Evolutionary conservation across 2,888 invertebrate species (phyloP).

Genomic region (Ichneumon xanthorius): DNA sequence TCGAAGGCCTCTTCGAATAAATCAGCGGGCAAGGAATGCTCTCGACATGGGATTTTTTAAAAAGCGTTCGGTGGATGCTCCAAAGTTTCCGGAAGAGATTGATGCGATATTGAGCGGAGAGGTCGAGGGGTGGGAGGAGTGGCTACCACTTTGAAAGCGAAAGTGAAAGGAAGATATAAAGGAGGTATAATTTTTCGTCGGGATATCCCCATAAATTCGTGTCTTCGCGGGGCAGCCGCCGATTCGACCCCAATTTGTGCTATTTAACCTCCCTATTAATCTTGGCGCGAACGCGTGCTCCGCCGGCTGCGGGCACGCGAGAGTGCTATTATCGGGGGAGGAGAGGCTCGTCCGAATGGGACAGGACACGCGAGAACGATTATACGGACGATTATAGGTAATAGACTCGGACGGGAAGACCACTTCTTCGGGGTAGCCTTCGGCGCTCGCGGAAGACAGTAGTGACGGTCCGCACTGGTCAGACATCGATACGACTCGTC

Average conservation of each 20-base stretch:
- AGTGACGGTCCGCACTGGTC: background rate
- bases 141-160: background rate
- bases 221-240: background rate
- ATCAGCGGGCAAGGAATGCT: constrained; percentile 50
- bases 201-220: constrained; percentile 27
- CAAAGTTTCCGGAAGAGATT: constrained; percentile 26
- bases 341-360: constrained; percentile 9
- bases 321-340: constrained; percentile 52
- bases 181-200: constrained; percentile 32
- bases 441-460: background rate
- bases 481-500: background rate
- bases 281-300: constrained; percentile 36
- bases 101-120: background rate
- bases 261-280: constrained; percentile 61
- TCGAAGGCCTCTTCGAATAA: constrained; percentile 48
- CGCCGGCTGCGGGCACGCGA: constrained; percentile 14
- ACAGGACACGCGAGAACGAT: constrained; percentile 15
- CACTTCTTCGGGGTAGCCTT: background rate
- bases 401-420: background rate
- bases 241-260: constrained; percentile 56
- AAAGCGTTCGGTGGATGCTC: background rate
- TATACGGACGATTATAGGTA: background rate
- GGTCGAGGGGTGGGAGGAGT: background rate
- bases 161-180: background rate
- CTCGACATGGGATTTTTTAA: background rate